A percentile compares a stretch with the other conserved stretches of the same genome.
These are phyloP conservation scores for Ichneumoninae sp. DNA, from an alignment of 2,888 invertebrate genomes.

Conservation along the genomic window DNA sequence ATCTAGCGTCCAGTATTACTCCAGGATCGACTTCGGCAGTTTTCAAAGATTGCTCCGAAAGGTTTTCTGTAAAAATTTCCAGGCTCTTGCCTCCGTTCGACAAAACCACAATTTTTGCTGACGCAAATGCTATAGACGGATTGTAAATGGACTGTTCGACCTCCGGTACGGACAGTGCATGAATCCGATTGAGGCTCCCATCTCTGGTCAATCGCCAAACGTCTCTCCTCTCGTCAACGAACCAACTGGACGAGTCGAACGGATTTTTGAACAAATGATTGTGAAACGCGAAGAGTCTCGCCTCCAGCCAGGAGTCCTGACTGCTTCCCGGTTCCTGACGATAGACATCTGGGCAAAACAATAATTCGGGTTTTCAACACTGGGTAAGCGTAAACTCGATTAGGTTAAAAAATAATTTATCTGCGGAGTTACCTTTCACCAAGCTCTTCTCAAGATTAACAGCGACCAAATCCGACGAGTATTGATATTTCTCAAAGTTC, in stretches of 20 bases:
- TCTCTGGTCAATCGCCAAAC: slow-evolving; percentile 75
- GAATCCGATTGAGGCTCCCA: slow-evolving; percentile 68
- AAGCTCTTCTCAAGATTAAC: slow-evolving; percentile 73
- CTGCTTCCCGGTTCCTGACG: slow-evolving; percentile 75
- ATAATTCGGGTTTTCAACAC: neutral
- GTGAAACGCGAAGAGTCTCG: slow-evolving; percentile 81
- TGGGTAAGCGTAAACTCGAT: slow-evolving; percentile 13
- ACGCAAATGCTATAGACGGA: slow-evolving; percentile 80
- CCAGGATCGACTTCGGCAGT: slow-evolving; percentile 74
- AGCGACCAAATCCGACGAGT: slow-evolving; percentile 73
- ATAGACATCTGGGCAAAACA: slow-evolving; percentile 75
- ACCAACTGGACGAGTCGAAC: slow-evolving; percentile 80
- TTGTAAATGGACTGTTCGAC: slow-evolving; percentile 72
- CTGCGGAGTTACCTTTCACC: slow-evolving; percentile 70
- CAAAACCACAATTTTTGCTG: slow-evolving; percentile 71
- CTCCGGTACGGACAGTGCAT: slow-evolving; percentile 63
- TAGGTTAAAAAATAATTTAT: slow-evolving; percentile 19
- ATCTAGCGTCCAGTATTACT: slow-evolving; percentile 77
- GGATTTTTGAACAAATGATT: slow-evolving; percentile 81
- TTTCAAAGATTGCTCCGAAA: slow-evolving; percentile 57
- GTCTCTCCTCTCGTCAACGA: slow-evolving; percentile 74
- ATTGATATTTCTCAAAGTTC: slow-evolving; percentile 81
- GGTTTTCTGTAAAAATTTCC: slow-evolving; percentile 71
- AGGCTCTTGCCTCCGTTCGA: slow-evolving; percentile 75
- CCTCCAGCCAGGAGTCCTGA: slow-evolving; percentile 81